Conservation (phyloP, 2,797 vertebrate species). For the Gorsachius magnificus region DNA sequence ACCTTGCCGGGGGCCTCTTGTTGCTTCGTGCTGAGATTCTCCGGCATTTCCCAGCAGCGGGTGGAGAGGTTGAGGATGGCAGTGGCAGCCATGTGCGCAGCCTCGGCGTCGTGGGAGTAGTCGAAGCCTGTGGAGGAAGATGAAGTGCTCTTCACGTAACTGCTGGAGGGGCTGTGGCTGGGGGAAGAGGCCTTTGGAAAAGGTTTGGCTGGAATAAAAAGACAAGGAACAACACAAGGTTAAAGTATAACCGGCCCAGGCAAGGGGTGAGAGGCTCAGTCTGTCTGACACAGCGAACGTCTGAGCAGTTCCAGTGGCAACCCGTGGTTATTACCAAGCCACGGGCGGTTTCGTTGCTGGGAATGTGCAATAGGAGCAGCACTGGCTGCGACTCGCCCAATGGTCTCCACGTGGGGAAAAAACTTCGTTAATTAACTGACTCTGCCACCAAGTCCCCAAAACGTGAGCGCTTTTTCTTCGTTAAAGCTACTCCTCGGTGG, state of each 20-base stretch:
- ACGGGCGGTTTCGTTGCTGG: not conserved
- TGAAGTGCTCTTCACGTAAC: conserved; percentile 85
- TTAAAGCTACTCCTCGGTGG: not conserved
- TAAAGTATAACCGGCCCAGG: not conserved
- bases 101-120: conserved; percentile 94
- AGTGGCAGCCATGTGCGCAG: conserved; percentile 96
- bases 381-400: not conserved
- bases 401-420: not conserved
- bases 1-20: conserved; percentile 84
- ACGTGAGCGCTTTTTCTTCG: not conserved
- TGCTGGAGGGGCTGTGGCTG: conserved; percentile 84
- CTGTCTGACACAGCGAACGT: not conserved
- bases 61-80: conserved; percentile 98
- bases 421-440: not conserved
- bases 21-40: conserved; percentile 95
- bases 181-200: conserved; percentile 88
- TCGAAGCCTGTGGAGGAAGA: conserved; percentile 90
- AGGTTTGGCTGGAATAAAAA: conserved; percentile 73
- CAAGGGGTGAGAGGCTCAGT: not conserved
- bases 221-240: conserved; percentile 56
- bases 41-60: conserved; percentile 96
- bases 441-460: not conserved
- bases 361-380: not conserved
- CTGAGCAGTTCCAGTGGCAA: not conserved
- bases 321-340: not conserved